Percentiles rank a stretch among this genome's conserved stretches.
Conservation (phyloP, 2,113 vertebrate genomes). For the Emydura subglobosa region DNA sequence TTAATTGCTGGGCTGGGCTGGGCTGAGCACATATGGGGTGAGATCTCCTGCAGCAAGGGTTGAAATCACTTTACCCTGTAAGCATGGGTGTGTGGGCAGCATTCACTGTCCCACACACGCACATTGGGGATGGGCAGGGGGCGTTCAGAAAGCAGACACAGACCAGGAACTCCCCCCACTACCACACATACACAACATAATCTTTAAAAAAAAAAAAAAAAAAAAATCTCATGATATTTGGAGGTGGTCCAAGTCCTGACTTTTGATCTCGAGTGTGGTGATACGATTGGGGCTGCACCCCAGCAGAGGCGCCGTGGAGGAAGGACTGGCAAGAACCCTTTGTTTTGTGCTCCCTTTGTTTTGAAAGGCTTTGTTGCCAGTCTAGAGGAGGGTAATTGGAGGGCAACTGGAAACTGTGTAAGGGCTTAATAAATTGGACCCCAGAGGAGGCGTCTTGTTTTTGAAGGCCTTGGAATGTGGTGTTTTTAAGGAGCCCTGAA, state of each 20-base stretch:
- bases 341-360: background rate
- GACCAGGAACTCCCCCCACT: too few species aligned
- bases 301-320: background rate
- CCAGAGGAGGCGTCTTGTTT: background rate
- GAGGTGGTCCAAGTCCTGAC: background rate
- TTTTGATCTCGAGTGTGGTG: background rate
- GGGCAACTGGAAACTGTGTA: background rate
- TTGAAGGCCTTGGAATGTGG: background rate
- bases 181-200: too few species aligned
- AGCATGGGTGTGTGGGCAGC: background rate
- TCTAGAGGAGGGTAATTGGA: background rate
- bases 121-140: too few species aligned
- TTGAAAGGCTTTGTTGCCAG: background rate
- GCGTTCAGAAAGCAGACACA: background rate
- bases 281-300: background rate
- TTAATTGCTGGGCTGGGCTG: background rate
- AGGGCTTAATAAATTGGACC: background rate
- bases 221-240: background rate
- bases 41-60: background rate
- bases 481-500: background rate
- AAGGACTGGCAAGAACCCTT: background rate
- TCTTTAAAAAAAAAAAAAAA: too few species aligned
- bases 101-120: too few species aligned
- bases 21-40: background rate
- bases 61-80: background rate